Conservation (phyloP, 2,888 invertebrate species). For the Acanthoscelides obtectus region DNA sequence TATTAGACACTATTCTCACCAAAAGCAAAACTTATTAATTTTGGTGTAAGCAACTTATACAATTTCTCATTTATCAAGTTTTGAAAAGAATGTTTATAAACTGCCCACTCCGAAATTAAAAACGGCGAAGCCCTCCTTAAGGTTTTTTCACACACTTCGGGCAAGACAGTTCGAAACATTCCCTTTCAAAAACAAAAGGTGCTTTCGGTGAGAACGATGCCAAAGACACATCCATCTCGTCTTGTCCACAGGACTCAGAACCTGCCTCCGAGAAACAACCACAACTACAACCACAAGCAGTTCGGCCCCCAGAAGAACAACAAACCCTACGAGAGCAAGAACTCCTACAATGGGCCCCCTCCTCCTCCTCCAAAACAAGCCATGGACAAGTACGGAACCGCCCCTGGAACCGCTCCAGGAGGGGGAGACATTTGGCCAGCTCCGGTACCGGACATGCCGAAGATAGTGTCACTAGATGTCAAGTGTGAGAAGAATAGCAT, state of each 20-base stretch:
- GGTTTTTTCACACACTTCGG: not conserved
- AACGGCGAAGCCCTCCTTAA: no score
- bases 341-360: constrained; percentile 66
- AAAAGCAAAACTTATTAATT: no score
- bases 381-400: constrained; percentile 45
- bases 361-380: constrained; percentile 57
- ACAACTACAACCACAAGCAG: constrained; percentile 47
- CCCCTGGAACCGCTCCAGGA: constrained; percentile 31
- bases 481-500: constrained; percentile 92
- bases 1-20: no score
- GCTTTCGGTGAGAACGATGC: no score
- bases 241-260: constrained; percentile 9
- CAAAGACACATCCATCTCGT: no score
- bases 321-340: constrained; percentile 46
- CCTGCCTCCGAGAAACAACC: constrained; percentile 44
- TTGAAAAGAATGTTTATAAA: no score
- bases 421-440: constrained; percentile 75
- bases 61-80: no score
- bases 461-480: constrained; percentile 86
- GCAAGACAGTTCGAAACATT: constrained; percentile 10
- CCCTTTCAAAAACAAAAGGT: no score
- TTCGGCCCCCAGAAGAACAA: constrained; percentile 50
- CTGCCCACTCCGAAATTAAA: no score
- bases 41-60: no score
- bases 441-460: constrained; percentile 85